Evolutionary conservation across 2,797 vertebrate genomes (phyloP), one percentile per base, ranked within the genome.

Genomic region (Poeciliopsis paucimaculata): DNA sequence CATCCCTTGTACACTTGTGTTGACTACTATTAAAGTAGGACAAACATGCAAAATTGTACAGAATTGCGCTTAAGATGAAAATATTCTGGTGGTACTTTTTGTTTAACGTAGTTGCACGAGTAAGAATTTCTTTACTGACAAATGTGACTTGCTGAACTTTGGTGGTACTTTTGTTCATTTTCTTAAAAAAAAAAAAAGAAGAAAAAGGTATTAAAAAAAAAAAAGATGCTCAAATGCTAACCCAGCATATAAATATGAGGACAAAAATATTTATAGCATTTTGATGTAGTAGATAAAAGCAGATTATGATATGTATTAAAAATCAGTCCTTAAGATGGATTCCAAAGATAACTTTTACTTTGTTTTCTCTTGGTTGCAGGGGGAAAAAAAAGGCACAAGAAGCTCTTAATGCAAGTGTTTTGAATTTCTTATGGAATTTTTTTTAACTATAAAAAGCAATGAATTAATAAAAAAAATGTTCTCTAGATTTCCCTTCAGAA

Each of bases 401-500:
- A 95, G 95, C 95, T 96, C 95, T 96, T 95, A 96, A 95, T 95
- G 94, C 96, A 96, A 95, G 95, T 95, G 90, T 92, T 95, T 94
- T 94, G 83, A 93, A 94, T 95, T 94, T 87, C 82, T 94, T 94
- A 90, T 91, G 89, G 80, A 89, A 87, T 84, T 91, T 91, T 82
- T 90, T 88, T 93, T 91, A 91, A 93, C 87, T 86, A 94, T 90
- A 82, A 92, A 72, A 71, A 95, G 93, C 95, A 95, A 94, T 95
- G 79, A 93, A 95, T 95, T 95, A 91, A 92, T 70, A 70, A 70
- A 96, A 94, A 72, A 96, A 94, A 93, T 90, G 87, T 92, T 95
- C 92, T 95, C 91, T 96, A 96, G 94, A 96, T 96, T 96, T 95
- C 94, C 94, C 94, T 93, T 94, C 92, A 87, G 92, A 94, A 91